phyloP scores from a whole-genome alignment of 2,888 invertebrate genomes.

The Harpalus rufipes region DNA sequence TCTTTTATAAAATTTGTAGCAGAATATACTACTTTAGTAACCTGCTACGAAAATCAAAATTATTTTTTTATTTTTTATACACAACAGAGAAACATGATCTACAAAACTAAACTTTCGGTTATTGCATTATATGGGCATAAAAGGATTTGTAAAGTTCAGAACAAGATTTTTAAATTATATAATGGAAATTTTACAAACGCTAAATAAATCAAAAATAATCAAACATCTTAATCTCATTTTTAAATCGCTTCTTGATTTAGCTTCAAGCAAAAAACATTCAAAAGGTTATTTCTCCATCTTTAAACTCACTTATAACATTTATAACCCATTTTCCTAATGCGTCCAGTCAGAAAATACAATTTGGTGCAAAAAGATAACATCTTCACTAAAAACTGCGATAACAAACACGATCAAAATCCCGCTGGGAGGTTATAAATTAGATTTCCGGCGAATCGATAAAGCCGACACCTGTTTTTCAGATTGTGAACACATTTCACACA shows the following conservation, averaged over 20 bases:
- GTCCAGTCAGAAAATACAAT: conserved; percentile 38
- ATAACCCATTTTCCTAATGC: conserved; percentile 18
- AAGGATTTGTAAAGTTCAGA: too few species aligned
- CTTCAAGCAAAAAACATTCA: not conserved
- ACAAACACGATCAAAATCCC: conserved; percentile 19
- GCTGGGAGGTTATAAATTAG: conserved; percentile 20
- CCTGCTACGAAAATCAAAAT: too few species aligned
- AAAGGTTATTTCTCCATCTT: not conserved
- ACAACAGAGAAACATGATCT: too few species aligned
- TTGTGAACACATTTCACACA: not conserved
- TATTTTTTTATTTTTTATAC: too few species aligned
- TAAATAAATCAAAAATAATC: too few species aligned
- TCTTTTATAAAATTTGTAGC: too few species aligned
- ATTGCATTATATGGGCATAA: too few species aligned
- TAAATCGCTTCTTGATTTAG: not conserved
- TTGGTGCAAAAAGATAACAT: conserved; percentile 29
- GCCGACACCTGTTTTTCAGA: conserved; percentile 23
- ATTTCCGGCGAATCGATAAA: conserved; percentile 11
- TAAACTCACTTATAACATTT: conserved; percentile 10
- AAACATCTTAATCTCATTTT: too few species aligned
- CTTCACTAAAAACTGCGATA: conserved; percentile 33
- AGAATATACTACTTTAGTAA: too few species aligned
- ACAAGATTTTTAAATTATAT: too few species aligned
- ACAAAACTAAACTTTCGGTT: too few species aligned
- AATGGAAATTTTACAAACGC: too few species aligned